phyloP scores from a whole-genome alignment of 1,140 invertebrate species.

The Diuraphis noxia region DNA sequence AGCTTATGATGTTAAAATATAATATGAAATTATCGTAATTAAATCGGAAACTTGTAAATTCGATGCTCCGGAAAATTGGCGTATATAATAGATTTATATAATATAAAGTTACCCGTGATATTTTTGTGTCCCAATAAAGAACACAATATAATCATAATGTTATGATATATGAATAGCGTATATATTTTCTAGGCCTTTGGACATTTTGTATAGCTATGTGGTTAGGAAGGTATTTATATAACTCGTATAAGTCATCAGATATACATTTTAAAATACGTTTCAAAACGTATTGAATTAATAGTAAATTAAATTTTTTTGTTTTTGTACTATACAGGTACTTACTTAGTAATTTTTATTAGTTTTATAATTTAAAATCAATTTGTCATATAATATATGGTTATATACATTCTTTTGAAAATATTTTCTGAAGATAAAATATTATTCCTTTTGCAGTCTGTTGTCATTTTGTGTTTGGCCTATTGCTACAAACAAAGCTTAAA shows the following conservation, averaged over 20 bases:
- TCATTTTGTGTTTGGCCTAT: no score
- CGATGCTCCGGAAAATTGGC: neutral
- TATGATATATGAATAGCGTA: no score
- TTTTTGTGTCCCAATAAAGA: neutral
- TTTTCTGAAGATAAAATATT: no score
- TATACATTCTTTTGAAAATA: no score
- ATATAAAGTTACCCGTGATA: neutral
- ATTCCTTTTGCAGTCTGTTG: no score
- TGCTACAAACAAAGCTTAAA: no score
- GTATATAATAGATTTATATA: neutral
- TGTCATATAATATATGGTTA: no score
- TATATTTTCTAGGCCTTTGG: neutral
- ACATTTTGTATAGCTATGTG: neutral
- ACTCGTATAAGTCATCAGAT: neutral
- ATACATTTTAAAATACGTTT: neutral
- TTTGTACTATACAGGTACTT: neutral
- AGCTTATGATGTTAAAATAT: neutral
- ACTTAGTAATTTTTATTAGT: neutral
- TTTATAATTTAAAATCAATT: neutral
- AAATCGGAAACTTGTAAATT: neutral
- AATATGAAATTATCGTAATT: neutral
- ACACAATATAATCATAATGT: neutral
- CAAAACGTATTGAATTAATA: neutral
- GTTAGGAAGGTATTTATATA: neutral
- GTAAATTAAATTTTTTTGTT: neutral